Evolutionary conservation across 64 coral and sea anemone species (phyloP).

Genomic region (Orbicella faveolata): DNA sequence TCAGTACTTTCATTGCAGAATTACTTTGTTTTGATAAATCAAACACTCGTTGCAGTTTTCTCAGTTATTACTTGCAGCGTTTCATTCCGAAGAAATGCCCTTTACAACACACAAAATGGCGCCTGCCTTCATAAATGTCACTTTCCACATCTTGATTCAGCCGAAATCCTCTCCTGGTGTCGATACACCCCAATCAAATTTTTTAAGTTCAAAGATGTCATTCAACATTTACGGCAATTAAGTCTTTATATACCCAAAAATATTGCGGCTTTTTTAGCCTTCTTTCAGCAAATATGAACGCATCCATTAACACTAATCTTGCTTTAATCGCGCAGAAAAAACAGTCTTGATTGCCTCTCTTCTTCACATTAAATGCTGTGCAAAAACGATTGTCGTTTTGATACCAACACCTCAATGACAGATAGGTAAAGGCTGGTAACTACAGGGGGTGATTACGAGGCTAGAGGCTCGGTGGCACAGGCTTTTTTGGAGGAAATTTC

Average conservation of each 20-base stretch:
- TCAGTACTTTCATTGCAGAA: not conserved
- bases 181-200: not conserved
- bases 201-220: not conserved
- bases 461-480: not conserved
- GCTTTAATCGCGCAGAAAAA: not conserved
- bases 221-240: not conserved
- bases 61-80: not conserved
- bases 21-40: not conserved
- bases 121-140: not conserved
- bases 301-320: not conserved
- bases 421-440: not conserved
- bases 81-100: not conserved
- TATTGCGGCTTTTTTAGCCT: not conserved
- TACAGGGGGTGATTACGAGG: not conserved
- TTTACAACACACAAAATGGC: not conserved
- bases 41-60: not conserved
- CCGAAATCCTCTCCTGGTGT: not conserved
- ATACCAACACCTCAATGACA: not conserved
- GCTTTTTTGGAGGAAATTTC: not conserved
- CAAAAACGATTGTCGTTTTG: slow-evolving; percentile 1
- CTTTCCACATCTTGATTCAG: not conserved
- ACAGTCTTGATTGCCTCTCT: not conserved
- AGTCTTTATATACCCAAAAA: not conserved
- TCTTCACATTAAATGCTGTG: not conserved
- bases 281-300: not conserved